Base-by-base conservation (phyloP, 2,888 invertebrate genomes). In the Eristalis pertinax region DNA sequence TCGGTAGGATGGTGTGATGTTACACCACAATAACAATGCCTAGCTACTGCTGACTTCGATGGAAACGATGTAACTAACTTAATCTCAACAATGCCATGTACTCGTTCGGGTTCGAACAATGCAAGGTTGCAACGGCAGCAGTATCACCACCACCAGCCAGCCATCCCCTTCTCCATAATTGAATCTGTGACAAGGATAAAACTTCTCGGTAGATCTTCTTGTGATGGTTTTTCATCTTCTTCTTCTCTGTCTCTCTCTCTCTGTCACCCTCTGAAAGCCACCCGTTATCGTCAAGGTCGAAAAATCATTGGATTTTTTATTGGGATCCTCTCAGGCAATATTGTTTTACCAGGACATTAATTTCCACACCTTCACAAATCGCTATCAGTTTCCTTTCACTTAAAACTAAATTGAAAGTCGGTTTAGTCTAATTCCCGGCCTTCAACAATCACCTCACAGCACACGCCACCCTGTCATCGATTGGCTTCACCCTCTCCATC, bases 131-230 rank as follows among this genome's bases (percentile, higher is more conserved):
- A 75, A 29, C 35, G 26, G 10, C 26, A 60, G 15, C 65, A 79
- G 32, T 26, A 32, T 32, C 32, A 32, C 32, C 32, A 32, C 60
- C 26, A 26, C 26, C 26, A 26, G 4, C 26, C 70, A 86, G 50
- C 19, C 50, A 19, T 50, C 50, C 63, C 74, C 50, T 50, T 50
- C 50, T 67, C 74, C 74, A 67, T 86, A 86, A 86, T 86, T 86
- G 83, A 86, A 86, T 86, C 78, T 70, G 60, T 79, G 74, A 83
- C 86, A 86, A 83, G 86, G 83, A 83, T 78, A 79, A 74, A 62
- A 74, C 32, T 63, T 24, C 26, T 26, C 11, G 32, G 10, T 22
- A 69, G 13, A 60, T 50, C 50, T 19, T 38, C 2, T 8, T 68
- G 0, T n/a, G n/a, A 2, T 50, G 2, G 2, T 5, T n/a, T 50